Evolutionary conservation across 1,140 invertebrate species (phyloP).

Genomic region (Halesus radiatus): DNA sequence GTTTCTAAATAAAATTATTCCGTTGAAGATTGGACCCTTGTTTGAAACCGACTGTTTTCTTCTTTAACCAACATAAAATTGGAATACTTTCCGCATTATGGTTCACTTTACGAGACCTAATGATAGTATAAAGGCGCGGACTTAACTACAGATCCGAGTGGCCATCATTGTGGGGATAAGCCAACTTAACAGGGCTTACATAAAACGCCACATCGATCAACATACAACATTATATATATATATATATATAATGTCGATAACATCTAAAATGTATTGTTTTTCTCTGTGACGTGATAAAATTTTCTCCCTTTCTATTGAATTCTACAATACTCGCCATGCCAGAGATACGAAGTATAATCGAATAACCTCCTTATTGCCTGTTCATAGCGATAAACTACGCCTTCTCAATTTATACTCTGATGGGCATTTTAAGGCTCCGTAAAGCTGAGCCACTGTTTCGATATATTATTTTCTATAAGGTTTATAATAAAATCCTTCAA

Average conservation of each 20-base stretch:
- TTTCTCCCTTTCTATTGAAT: constrained; percentile 9
- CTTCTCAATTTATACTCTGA: constrained; percentile 35
- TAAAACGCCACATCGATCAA: no score
- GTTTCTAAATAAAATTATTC: background rate
- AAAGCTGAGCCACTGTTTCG: constrained; percentile 33
- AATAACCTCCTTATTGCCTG: constrained; percentile 37
- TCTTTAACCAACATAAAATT: no score
- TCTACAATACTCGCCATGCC: background rate
- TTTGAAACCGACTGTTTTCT: no score
- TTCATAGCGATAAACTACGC: constrained; percentile 27
- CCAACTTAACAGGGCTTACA: no score
- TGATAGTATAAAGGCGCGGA: no score
- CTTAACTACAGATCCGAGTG: no score
- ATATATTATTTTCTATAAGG: constrained; percentile 33
- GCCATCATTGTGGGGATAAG: no score
- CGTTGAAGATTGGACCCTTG: no score
- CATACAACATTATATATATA: no score
- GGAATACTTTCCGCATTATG: no score
- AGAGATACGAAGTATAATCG: constrained; percentile 20
- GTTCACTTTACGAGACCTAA: no score
- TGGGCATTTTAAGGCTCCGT: constrained; percentile 31
- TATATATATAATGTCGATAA: constrained; percentile 1
- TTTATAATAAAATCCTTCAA: constrained; percentile 39
- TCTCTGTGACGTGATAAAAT: constrained; percentile 15
- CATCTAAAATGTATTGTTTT: constrained; percentile 32